Evolutionary conservation across 2,797 vertebrate species (phyloP), one percentile per base, ranked within the genome.

Genomic region (Alauda arvensis): DNA sequence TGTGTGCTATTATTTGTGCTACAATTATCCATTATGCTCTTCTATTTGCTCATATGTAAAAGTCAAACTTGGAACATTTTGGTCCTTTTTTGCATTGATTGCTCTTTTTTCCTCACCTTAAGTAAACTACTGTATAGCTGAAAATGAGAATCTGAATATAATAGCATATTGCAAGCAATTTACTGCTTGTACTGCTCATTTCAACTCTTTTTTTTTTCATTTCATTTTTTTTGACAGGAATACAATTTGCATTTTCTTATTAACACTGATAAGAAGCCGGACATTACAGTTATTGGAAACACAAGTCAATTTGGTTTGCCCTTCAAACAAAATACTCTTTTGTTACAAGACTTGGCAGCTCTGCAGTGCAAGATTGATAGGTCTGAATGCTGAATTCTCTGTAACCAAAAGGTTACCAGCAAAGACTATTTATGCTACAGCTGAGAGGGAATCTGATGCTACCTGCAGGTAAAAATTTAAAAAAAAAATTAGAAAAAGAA

Each of bases 231-330:
- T 93, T 95, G 90, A 94, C 69, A n/a, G 62, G 57, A 88, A 90
- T 60, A n/a, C 28, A 94, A 94, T 95, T 96, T 95, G 71, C 83
- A 91, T 95, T 93, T 94, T 77, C 63, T 93, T 94, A 91, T 94
- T 95, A 95, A 92, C 59, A 53, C 66, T 71, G 88, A 91, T 95
- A 94, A 95, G 79, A 87, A 86, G 77, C 69, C 0, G 76, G 91
- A 91, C 89, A 87, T 91, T 92, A 86, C 48, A 89, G 63, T 74
- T 88, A 77, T 90, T 90, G 85, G 87, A 94, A 95, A 92, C 78
- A 94, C 67, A 80, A 91, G 78, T 78, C 91, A 93, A 89, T 96
- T 93, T 93, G 33, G 55, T 92, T 89, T 95, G 95, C 77, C 93
- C 92, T 93, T 95, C 94, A 91, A 92, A 92, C 75, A 93, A 95